A percentile compares a stretch with the other conserved stretches of the same genome.
Conservation (phyloP, 2,797 vertebrate genomes). For the Centroberyx gerrardi region DNA sequence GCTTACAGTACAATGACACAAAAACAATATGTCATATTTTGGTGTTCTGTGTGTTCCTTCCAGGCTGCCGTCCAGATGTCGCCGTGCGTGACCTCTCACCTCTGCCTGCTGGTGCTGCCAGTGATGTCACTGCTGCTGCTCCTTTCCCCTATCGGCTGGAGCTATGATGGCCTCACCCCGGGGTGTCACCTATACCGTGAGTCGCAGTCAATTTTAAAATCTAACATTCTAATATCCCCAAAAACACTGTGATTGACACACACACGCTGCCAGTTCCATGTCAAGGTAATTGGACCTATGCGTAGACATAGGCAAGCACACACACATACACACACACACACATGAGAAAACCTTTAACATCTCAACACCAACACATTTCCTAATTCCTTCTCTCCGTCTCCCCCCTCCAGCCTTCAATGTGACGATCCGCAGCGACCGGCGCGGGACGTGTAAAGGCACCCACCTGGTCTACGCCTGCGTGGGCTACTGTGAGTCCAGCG, state of each 20-base stretch:
- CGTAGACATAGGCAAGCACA: conserved; percentile 8
- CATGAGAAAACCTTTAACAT: not conserved
- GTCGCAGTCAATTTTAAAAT: conserved; percentile 46
- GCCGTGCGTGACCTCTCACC: conserved; percentile 55
- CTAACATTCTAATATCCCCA: conserved; percentile 2
- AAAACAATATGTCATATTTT: not conserved
- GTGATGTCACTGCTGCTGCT: conserved; percentile 76
- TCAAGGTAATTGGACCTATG: not conserved
- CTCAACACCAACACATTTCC: too few species aligned
- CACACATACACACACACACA: not conserved
- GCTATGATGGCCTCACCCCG: conserved; percentile 74
- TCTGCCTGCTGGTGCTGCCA: conserved; percentile 74
- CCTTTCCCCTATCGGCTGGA: conserved; percentile 79
- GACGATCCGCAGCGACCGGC: conserved; percentile 89
- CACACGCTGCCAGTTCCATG: not conserved
- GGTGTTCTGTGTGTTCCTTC: conserved; percentile 35
- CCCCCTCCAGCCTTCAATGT: conserved; percentile 88
- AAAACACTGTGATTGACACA: not conserved
- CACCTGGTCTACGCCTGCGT: conserved; percentile 91
- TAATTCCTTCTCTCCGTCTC: too few species aligned
- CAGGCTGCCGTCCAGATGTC: conserved; percentile 79
- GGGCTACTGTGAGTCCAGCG: conserved; percentile 93
- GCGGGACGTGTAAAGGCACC: conserved; percentile 88
- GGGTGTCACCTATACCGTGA: conserved; percentile 91
- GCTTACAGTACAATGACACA: too few species aligned